phyloP scores from a whole-genome alignment of 2,888 invertebrate genomes.

The Pristionchus maxplancki region DNA sequence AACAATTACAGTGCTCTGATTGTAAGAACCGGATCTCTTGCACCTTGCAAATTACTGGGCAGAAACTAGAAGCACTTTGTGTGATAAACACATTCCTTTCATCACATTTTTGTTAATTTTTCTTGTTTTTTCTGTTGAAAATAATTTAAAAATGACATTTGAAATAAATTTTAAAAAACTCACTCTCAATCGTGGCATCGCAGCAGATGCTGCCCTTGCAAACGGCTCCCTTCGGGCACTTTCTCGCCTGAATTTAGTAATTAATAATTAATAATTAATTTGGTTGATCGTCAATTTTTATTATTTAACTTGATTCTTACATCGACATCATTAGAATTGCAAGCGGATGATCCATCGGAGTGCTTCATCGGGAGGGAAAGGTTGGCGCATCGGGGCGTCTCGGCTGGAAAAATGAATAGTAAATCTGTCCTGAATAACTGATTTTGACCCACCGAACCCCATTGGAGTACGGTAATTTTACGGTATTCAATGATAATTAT shows the following conservation, averaged over 20 bases:
- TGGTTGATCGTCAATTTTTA: neutral
- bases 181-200: constrained; percentile 41
- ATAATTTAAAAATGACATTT: no score
- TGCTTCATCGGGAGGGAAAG: neutral
- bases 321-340: constrained; percentile 33
- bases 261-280: constrained; percentile 2
- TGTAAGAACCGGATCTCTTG: neutral
- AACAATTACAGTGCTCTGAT: no score
- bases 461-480: no score
- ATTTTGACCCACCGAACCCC: no score
- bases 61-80: neutral
- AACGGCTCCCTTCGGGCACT: constrained; percentile 32
- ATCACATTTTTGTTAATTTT: neutral
- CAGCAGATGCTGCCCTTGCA: constrained; percentile 46
- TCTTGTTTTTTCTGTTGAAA: no score
- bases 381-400: neutral
- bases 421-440: no score
- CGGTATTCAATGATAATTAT: no score
- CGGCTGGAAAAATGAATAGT: no score
- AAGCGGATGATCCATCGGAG: neutral
- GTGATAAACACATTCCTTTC: neutral
- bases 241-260: neutral
- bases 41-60: neutral
- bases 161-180: no score
- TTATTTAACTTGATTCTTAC: neutral